A percentile compares a stretch with the other conserved stretches of the same genome.
These are phyloP conservation scores for Peromyscus attwateri DNA, from an alignment of 2,797 vertebrate genomes.

Conservation along the genomic window DNA sequence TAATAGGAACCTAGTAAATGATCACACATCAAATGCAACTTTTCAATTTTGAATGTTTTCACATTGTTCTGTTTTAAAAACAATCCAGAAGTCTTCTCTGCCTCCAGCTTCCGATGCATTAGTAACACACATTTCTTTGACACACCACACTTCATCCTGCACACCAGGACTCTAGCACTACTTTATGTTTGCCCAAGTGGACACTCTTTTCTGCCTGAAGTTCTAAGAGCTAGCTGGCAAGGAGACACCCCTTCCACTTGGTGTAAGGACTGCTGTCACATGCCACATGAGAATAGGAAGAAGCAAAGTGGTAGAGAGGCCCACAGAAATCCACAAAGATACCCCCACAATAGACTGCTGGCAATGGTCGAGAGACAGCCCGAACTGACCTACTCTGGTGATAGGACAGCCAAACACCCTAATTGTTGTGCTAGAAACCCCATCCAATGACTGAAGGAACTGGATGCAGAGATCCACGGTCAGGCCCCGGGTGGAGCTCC, in stretches of 20 bases:
- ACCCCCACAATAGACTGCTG: no score
- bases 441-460: no score
- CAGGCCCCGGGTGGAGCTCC: no score
- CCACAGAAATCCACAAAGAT: no score
- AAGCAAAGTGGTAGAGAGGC: no score
- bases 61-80: constrained; percentile 83
- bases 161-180: constrained; percentile 48
- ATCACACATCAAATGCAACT: constrained; percentile 86
- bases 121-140: constrained; percentile 60
- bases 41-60: constrained; percentile 85
- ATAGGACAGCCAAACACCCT: no score
- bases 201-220: constrained; percentile 59
- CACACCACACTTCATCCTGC: constrained; percentile 62
- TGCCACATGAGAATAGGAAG: no score
- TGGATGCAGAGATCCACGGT: no score
- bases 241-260: constrained; percentile 71
- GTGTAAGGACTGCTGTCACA: neutral
- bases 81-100: constrained; percentile 23
- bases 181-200: constrained; percentile 60
- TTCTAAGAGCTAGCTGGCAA: constrained; percentile 80
- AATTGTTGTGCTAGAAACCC: no score
- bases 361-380: no score
- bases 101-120: constrained; percentile 75
- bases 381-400: no score
- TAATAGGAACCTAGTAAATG: constrained; percentile 85